Evolutionary conservation across 2,113 vertebrate species (phyloP), one percentile per base, ranked within the genome.

Genomic region (Strix uralensis): DNA sequence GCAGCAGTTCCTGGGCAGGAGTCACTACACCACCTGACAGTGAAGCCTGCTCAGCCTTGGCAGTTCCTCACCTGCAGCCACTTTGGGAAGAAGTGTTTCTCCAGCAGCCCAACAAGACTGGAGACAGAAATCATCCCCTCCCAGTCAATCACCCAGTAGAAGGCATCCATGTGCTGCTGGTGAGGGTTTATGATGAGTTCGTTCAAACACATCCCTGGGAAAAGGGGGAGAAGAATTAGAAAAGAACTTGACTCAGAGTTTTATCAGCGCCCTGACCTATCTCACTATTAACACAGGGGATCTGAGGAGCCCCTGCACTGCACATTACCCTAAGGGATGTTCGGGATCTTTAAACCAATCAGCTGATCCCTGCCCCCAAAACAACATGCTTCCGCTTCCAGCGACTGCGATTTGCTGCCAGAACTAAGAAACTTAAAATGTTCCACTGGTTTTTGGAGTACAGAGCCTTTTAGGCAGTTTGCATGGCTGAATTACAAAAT

Each of bases 141-240:
- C 99, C 99, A 99, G 97, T 99, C 99, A 49, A 99, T 98, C 95
- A 99, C 99, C 99, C 99, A 99, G 90, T 99, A 98, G 90, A 99
- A 99, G 4, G 99, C 99, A 5, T 99, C 99, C 98, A 99, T 99
- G 96, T 99, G 99, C 97, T 99, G 99, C 97, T 99, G 99, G 97
- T 99, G 99, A 32, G 99, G 99, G 94, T 99, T 99, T 70, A 99
- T 99, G 77, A 99, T 97, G 52, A 99, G 97, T 72, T 99, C 99
- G 0, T 99, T 99, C 11, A 99, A 96, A 97, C 99, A 99, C 97
- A 99, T 97, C 22, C 99, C 99, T 99, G 92, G 19, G 42, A 55
- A 94, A 46, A 81, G 17, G 47, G n/a, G 18, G 29, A 46, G 23
- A 18, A 38, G 10, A 87, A 26, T 44, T 54, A 94, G 36, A 51